A percentile compares a stretch with the other conserved stretches of the same genome.
These are phyloP conservation scores for Keiferia lycopersicella DNA, from an alignment of 2,888 invertebrate genomes.

Conservation along the genomic window DNA sequence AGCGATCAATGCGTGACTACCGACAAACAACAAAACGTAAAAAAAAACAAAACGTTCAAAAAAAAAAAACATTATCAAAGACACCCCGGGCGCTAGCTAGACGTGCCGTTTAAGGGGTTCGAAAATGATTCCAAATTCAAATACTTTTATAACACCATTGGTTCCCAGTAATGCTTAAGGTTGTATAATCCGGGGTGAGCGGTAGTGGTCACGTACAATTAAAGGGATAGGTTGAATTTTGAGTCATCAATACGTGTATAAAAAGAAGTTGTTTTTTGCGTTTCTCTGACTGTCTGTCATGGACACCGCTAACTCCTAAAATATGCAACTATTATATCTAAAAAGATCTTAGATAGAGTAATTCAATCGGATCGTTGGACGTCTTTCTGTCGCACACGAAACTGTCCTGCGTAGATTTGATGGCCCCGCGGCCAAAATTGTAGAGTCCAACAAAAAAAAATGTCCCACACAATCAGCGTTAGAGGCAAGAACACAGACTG, in stretches of 20 bases:
- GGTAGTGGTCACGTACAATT: conserved; percentile 34
- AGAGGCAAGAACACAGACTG: too few species aligned
- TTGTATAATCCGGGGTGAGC: conserved; percentile 38
- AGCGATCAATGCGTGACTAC: conserved; percentile 35
- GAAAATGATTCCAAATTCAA: conserved; percentile 29
- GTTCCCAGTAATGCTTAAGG: conserved; percentile 36
- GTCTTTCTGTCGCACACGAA: too few species aligned
- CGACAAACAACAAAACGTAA: conserved; percentile 34
- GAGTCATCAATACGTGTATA: background rate
- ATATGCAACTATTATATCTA: too few species aligned
- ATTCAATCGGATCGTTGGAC: too few species aligned
- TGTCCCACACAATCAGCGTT: too few species aligned
- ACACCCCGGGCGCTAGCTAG: conserved; percentile 20
- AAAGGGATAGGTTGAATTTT: conserved; percentile 1
- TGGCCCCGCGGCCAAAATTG: too few species aligned
- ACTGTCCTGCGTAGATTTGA: too few species aligned
- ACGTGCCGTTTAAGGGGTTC: conserved; percentile 35
- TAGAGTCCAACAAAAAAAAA: too few species aligned
- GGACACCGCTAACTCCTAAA: too few species aligned
- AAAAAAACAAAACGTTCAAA: conserved; percentile 25
- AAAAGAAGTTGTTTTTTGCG: too few species aligned
- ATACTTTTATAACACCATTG: conserved; percentile 40
- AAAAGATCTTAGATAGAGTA: too few species aligned
- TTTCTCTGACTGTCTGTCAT: too few species aligned
- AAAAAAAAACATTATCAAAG: conserved; percentile 25